Base-by-base conservation (phyloP, 2,113 vertebrate species). In the Thunnus thynnus region DNA sequence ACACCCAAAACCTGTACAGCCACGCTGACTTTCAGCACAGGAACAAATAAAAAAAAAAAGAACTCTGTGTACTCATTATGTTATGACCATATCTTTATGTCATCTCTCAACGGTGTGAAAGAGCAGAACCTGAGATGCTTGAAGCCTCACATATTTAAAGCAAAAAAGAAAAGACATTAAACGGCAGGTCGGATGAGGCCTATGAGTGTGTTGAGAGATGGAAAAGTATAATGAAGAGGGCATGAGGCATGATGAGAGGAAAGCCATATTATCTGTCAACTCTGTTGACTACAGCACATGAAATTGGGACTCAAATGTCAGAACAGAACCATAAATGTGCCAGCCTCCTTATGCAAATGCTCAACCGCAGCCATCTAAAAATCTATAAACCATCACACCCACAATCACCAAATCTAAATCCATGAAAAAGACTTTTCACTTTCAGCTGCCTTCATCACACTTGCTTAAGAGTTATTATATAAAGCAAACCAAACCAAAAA, bases 1-100 rank as follows among this genome's bases (percentile, higher is more conserved):
- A 52, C 63, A 61, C 58, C 81, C 27, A 18, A 62, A 69, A 68
- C 76, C 51, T 83, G 83, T 58, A 46, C 30, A 75, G 61, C 47
- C 75, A 55, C 1, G 54, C 60, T 46, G 18, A 25, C 47, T 51
- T 48, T 27, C 41, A 65, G 55, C 50, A 51, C 16, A 41, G n/a
- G 8, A 22, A 65, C 47, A 61, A 58, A 73, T 20, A 20, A 83
- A 55, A 58, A 25, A 7, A 22, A 5, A 66, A 25, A 12, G 22
- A 60, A 67, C 80, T 27, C 27, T 41, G 18, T 46, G 20, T 65
- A 41, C 62, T 63, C 30, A 46, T 67, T 50, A 54, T 32, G 12
- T 62, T 27, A 27, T 50, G n/a, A 55, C 70, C 56, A 41, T 77
- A 72, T 75, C 5, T 71, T 41, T 4, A 72, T 0, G 25, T 36